These are phyloP conservation scores for Hydriomena furcata DNA, from an alignment of 2,888 invertebrate species.

Conservation along the genomic window DNA sequence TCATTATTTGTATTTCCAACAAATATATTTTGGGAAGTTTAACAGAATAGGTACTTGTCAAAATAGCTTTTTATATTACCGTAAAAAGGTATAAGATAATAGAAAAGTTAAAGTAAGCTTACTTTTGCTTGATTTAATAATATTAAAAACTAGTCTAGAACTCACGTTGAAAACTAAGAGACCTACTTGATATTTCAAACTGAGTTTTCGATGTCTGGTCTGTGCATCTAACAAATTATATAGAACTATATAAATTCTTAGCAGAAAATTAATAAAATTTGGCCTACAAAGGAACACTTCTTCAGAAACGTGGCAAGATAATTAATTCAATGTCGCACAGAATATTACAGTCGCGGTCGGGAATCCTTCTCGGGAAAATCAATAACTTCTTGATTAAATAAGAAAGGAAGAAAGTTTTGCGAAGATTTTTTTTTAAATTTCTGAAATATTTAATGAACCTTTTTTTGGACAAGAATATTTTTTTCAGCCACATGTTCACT, in stretches of 20 bases:
- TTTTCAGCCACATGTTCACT: no score
- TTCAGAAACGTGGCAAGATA: constrained; percentile 32
- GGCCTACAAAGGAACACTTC: constrained; percentile 31
- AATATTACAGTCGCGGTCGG: constrained; percentile 21
- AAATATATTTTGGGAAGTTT: no score
- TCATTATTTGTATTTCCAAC: no score
- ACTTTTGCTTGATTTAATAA: no score
- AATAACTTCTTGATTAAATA: constrained; percentile 31
- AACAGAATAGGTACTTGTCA: no score
- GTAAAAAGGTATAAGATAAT: no score
- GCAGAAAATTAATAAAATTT: constrained; percentile 22
- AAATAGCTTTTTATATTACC: no score
- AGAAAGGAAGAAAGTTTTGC: not conserved
- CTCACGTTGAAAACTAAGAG: not conserved
- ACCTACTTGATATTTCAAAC: not conserved
- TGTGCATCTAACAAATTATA: constrained; percentile 11
- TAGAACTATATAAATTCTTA: constrained; percentile 17
- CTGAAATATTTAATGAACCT: no score
- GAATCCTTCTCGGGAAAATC: constrained; percentile 25
- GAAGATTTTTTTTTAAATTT: not conserved
- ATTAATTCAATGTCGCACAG: constrained; percentile 34
- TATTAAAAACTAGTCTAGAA: not conserved
- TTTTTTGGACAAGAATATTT: no score
- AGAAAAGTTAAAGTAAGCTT: no score
- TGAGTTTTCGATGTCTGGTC: constrained; percentile 4